phyloP scores from a whole-genome alignment of 2,888 invertebrate species.

The Parochlus steinenii region DNA sequence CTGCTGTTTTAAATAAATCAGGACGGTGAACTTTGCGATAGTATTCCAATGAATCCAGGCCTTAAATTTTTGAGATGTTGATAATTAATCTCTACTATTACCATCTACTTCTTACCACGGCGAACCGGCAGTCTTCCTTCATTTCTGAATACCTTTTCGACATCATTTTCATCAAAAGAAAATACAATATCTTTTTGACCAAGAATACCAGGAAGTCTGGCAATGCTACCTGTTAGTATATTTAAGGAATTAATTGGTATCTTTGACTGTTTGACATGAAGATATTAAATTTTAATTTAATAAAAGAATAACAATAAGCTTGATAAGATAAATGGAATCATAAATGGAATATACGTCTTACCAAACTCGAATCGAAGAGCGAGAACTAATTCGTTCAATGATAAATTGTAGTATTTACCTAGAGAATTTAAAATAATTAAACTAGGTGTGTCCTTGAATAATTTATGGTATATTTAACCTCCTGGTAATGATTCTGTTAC shows the following conservation, averaged over 20 bases:
- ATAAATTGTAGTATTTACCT: conserved; percentile 4
- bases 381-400: background rate
- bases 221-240: conserved; percentile 28
- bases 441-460: too few species aligned
- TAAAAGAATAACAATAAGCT: too few species aligned
- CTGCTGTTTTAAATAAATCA: conserved; percentile 23
- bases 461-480: too few species aligned
- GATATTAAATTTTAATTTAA: too few species aligned
- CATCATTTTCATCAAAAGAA: conserved; percentile 33
- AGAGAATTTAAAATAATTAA: too few species aligned
- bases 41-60: conserved; percentile 23
- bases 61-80: conserved; percentile 27
- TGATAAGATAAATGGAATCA: too few species aligned
- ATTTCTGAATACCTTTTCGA: conserved; percentile 30
- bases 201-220: conserved; percentile 27
- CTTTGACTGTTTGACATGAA: too few species aligned
- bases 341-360: too few species aligned
- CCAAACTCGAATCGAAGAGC: conserved; percentile 2
- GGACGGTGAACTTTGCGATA: conserved; percentile 1
- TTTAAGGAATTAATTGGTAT: too few species aligned
- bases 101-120: conserved; percentile 25
- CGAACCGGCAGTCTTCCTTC: conserved; percentile 32
- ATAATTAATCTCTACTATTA: conserved; percentile 26
- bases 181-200: conserved; percentile 26
- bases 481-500: too few species aligned